Evolutionary conservation across 2,888 invertebrate genomes (phyloP).

Genomic region (Chloroclysta siterata): DNA sequence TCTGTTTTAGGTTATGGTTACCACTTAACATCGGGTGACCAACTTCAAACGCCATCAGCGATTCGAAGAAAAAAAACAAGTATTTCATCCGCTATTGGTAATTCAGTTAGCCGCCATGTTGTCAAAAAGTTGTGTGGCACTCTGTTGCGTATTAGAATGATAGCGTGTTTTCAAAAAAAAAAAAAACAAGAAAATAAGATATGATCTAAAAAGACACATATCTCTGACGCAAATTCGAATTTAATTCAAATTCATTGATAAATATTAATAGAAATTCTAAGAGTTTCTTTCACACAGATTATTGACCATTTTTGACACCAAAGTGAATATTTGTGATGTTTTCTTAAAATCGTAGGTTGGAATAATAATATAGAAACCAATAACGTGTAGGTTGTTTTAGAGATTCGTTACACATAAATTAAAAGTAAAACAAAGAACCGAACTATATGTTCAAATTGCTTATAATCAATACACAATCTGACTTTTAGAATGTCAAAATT

Average conservation of each 20-base stretch:
- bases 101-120: no score
- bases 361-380: neutral
- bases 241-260: slow-evolving; percentile 25
- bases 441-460: neutral
- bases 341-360: slow-evolving; percentile 4
- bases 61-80: no score
- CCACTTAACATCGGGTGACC: no score
- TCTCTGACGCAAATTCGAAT: slow-evolving; percentile 15
- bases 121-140: no score
- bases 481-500: no score
- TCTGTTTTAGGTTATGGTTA: no score
- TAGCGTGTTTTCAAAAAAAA: neutral
- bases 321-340: slow-evolving; percentile 8
- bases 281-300: slow-evolving; percentile 20
- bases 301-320: slow-evolving; percentile 19
- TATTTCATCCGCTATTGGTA: no score
- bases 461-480: no score
- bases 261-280: slow-evolving; percentile 23
- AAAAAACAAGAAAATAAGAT: slow-evolving; percentile 9
- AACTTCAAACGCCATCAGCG: no score
- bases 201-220: slow-evolving; percentile 24
- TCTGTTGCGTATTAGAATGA: neutral
- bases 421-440: neutral
- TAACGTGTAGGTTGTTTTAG: neutral
- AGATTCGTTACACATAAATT: neutral